Evolutionary conservation across 2,113 vertebrate species (phyloP).

Genomic region (Macheiramphus alcinus): DNA sequence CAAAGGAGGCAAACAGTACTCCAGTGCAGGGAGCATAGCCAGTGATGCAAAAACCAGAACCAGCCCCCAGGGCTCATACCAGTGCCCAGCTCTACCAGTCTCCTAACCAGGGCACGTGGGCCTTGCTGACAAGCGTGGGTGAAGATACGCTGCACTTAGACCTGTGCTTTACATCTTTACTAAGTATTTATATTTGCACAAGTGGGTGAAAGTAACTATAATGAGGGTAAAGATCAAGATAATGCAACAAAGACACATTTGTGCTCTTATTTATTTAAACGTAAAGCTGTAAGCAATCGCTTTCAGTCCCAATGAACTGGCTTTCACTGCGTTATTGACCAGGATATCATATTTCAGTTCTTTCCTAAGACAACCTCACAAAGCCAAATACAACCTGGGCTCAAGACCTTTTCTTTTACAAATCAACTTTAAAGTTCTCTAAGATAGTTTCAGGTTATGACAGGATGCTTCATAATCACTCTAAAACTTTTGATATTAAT

Average conservation of each 20-base stretch:
- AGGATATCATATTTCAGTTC: not conserved
- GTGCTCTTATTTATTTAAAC: not conserved
- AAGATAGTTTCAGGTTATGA: not conserved
- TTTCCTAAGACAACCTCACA: not conserved
- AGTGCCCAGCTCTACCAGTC: not conserved
- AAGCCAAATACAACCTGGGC: not conserved
- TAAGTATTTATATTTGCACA: not conserved
- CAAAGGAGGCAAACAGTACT: too few species aligned
- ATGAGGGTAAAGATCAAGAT: not conserved
- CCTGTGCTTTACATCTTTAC: not conserved
- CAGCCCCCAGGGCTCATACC: too few species aligned
- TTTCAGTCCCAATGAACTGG: not conserved
- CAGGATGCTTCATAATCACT: not conserved
- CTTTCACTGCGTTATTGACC: not conserved
- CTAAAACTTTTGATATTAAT: not conserved
- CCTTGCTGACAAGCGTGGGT: not conserved
- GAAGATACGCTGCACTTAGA: not conserved
- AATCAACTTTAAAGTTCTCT: not conserved
- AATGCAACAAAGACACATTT: not conserved
- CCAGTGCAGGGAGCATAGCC: fast-evolving
- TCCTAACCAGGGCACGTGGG: fast-evolving
- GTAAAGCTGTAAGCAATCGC: not conserved
- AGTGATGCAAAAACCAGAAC: not conserved
- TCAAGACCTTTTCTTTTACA: not conserved
- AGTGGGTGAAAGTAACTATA: not conserved